These are phyloP conservation scores for Stictonetta naevosa DNA, from an alignment of 2,113 vertebrate genomes.

Conservation along the genomic window DNA sequence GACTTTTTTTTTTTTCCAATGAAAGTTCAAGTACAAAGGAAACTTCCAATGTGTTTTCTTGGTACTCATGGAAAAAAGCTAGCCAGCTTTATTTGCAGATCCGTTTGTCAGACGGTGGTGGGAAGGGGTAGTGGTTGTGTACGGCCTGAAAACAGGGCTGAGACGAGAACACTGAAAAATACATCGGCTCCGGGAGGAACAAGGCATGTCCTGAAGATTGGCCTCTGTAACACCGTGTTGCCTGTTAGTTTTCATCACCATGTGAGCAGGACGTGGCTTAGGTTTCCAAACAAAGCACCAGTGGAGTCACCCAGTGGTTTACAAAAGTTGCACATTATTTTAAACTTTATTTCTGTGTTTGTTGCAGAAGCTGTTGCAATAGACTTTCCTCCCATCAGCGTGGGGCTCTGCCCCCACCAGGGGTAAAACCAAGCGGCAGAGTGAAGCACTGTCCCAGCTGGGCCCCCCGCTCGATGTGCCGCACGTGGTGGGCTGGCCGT, in stretches of 20 bases:
- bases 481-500: accelerated
- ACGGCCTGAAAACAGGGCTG: background rate
- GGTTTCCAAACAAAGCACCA: background rate
- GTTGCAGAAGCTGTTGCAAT: background rate
- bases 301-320: background rate
- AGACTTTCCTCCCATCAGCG: background rate
- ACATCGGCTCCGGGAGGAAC: background rate
- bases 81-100: background rate
- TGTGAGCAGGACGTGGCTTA: background rate
- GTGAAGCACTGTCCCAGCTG: background rate
- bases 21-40: background rate
- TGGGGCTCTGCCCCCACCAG: background rate
- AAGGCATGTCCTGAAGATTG: background rate
- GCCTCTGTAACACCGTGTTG: background rate
- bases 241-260: background rate
- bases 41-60: background rate
- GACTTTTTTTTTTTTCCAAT: background rate
- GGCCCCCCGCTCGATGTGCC: background rate
- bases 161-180: background rate
- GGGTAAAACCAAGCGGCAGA: background rate
- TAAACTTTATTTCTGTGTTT: background rate
- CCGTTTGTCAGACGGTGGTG: background rate
- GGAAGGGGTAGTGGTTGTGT: background rate
- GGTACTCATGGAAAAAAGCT: background rate
- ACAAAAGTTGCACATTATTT: background rate